Evolutionary conservation across 2,113 vertebrate species (phyloP), one percentile per base, ranked within the genome.

Genomic region (Lethenteron camtschaticum): DNA sequence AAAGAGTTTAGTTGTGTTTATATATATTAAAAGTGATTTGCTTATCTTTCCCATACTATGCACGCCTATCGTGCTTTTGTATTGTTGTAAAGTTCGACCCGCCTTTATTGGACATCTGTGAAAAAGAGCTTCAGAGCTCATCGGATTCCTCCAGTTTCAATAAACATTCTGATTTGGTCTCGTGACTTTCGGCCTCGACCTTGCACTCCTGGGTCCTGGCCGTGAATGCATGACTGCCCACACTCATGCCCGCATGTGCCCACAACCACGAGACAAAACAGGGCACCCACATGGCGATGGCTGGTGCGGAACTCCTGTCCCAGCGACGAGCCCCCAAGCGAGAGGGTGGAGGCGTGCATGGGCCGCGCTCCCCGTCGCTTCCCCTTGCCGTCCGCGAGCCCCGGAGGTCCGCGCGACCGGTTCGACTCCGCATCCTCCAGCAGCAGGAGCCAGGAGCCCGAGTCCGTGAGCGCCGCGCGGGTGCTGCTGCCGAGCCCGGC

Each of bases 311-410:
- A 79, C 72, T 69, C 57, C 10, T 72, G 11, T 3, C 71, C 2
- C 1, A 63, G 56, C 2, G 58, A 71, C n/a, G 56, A 55, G 58
- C 75, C 70, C 7, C 76, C 74, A 13, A 80, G 68, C 68, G 3
- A 69, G 13, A 79, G 10, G 11, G 73, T 77, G 41, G 72, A 78
- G 72, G 69, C 69, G 59, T 79, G 77, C 70, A 80, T 68, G 10
- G 56, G 55, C 16, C 69, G 75, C 9, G 55, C 24, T 63, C 20
- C 4, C 1, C n/a, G 8, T 58, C 57, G n/a, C 41, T 41, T 41
- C 41, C 41, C 41, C 41, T 41, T 41, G 41, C 41, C 41, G 41
- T 6, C 41, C 41, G 41, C 41, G 6, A 41, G 41, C 41, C 41
- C 41, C 41, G 41, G 41, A 41, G 41, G 41, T 41, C 41, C 41